Evolutionary conservation across 2,113 vertebrate species (phyloP).

Genomic region (Embiotoca jacksoni): DNA sequence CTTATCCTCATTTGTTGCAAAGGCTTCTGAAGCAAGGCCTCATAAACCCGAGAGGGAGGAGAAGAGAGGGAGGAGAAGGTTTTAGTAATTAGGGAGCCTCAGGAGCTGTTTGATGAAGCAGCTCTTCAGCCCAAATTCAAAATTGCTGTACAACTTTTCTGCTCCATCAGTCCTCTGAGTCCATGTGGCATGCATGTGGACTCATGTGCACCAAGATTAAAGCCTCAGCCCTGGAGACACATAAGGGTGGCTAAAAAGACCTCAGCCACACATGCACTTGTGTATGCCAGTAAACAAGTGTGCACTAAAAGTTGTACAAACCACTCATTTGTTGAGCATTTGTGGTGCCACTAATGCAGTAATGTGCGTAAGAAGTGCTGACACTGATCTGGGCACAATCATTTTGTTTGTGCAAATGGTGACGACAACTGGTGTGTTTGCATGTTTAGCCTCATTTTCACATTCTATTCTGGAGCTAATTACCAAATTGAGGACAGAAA

Average conservation of each 20-base stretch:
- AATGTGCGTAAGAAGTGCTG: background rate
- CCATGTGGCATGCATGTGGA: conserved; percentile 7
- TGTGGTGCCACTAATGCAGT: conserved; percentile 1
- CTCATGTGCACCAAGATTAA: conserved; percentile 21
- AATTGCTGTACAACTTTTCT: background rate
- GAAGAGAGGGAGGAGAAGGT: background rate
- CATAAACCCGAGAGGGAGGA: background rate
- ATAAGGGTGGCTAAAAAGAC: background rate
- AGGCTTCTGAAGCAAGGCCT: background rate
- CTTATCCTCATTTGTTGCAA: background rate
- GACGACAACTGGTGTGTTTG: background rate
- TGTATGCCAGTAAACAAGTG: background rate
- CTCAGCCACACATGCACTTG: background rate
- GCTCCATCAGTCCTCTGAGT: conserved; percentile 19
- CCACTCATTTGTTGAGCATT: conserved; percentile 6
- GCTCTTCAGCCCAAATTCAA: conserved; percentile 8
- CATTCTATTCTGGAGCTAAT: background rate
- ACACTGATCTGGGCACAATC: background rate
- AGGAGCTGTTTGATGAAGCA: conserved; percentile 37
- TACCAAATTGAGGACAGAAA: background rate
- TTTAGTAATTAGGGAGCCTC: background rate
- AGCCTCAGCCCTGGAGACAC: conserved; percentile 13
- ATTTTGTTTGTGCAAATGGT: conserved; percentile 6
- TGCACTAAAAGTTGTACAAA: background rate
- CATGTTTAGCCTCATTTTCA: background rate